Evolutionary conservation across 2,888 invertebrate species (phyloP).

Genomic region (Eupithecia exiguata): DNA sequence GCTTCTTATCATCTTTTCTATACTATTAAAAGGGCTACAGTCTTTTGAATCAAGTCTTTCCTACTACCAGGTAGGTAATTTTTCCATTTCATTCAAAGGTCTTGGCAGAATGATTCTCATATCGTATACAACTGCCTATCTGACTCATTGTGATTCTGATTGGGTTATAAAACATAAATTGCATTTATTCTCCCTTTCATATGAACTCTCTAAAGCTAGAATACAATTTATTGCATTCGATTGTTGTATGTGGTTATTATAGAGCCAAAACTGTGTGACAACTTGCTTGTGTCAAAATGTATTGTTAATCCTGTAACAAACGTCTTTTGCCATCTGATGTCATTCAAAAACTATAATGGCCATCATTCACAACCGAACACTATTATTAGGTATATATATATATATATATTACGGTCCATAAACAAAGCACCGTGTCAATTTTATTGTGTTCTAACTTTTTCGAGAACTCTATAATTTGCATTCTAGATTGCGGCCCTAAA

Average conservation of each 20-base stretch:
- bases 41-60: neutral
- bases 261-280: neutral
- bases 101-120: neutral
- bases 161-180: neutral
- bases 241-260: neutral
- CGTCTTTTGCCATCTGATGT: neutral
- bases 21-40: neutral
- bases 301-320: neutral
- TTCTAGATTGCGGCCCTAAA: constrained; percentile 16
- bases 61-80: neutral
- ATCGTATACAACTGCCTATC: neutral
- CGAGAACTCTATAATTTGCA: neutral
- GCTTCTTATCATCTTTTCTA: neutral
- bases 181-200: neutral
- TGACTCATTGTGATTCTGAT: constrained; percentile 4
- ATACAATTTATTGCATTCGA: constrained; percentile 1
- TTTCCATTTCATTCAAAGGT: neutral
- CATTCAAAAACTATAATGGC: neutral
- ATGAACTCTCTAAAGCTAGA: neutral
- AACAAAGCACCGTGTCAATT: neutral
- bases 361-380: neutral
- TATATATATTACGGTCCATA: neutral
- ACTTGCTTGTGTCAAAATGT: neutral
- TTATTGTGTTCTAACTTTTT: neutral
- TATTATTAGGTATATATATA: too few species aligned